These are phyloP conservation scores for Drosophila pegasa DNA, from an alignment of 2,888 invertebrate genomes.

Conservation along the genomic window DNA sequence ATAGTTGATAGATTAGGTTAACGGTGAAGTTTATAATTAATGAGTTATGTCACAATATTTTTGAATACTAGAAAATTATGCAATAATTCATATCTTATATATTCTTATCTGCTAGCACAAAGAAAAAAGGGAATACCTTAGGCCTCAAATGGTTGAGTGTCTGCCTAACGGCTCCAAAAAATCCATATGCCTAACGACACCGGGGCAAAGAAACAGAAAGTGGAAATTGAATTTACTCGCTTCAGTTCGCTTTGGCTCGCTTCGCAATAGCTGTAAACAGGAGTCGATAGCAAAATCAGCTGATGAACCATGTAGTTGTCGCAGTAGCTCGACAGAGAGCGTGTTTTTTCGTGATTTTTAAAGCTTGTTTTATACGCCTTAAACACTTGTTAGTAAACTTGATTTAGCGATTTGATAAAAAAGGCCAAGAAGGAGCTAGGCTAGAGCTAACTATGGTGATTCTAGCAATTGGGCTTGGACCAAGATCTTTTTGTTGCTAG, in stretches of 20 bases:
- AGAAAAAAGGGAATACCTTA: not conserved
- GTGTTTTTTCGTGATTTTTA: not conserved
- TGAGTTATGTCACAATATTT: not conserved
- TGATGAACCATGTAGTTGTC: not conserved
- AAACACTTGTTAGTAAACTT: not conserved
- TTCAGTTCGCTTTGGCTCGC: not conserved
- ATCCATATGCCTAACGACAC: not conserved
- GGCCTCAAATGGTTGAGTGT: no score
- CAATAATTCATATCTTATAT: not conserved
- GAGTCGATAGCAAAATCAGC: slow-evolving; percentile 7
- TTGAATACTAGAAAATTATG: not conserved
- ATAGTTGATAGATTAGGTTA: not conserved
- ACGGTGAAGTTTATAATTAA: not conserved
- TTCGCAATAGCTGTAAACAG: slow-evolving; percentile 3
- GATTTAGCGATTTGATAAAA: no score
- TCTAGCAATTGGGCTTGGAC: not conserved
- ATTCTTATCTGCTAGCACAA: not conserved
- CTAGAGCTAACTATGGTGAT: not conserved
- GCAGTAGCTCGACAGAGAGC: not conserved
- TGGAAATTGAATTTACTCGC: slow-evolving; percentile 2
- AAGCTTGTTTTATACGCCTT: not conserved
- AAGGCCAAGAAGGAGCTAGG: not conserved
- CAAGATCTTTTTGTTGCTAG: not conserved
- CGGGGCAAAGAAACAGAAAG: slow-evolving; percentile 1
- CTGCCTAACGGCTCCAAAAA: not conserved